Base-by-base conservation (phyloP, 1,140 invertebrate species). In the Drosophila punjabiensis region DNA sequence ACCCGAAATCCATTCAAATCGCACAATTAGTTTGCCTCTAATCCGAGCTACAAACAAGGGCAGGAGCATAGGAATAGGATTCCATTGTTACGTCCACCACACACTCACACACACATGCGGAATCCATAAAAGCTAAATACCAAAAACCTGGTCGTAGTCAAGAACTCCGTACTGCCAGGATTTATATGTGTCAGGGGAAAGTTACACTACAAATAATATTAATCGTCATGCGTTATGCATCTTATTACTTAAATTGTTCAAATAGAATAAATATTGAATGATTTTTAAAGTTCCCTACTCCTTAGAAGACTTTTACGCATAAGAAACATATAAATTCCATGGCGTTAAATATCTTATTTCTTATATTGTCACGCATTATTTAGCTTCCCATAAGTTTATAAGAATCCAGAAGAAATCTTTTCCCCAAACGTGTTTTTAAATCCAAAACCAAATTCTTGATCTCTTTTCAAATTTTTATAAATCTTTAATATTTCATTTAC, bases 1-100 rank as follows among this genome's bases (percentile, higher is more conserved):
- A 85, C 78, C 86, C 71, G 69, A 89, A 89, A 89, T 82, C 86
- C 87, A 89, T 89, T 89, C 86, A 89, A 88, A 89, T 89, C 86
- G 79, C 71, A 89, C 86, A 89, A 89, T 90, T 89, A 89, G 82
- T 85, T 86, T 76, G 58, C 71, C 82, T 88, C 86, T 89, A 89
- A 89, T 89, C 86, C 86, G 86, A 76, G 76, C 76, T 79, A 89
- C 86, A 89, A 89, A 89, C 89, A 89, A 64, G 60, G 43, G 24
- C 35, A 37, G 30, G 32, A 45, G 63, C 24, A 43, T 35, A 24
- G 30, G 64, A 50, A n/a, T 61, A 53, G 50, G 66, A 47, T 58
- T 78, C 70, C 75, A 64, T 89, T 89, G 85, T 89, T 89, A 41
- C 45, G 71, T 16, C 18, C 18, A 35, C 5, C 28, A 53, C 3